Evolutionary conservation across 2,113 vertebrate species (phyloP), one percentile per base, ranked within the genome.

Genomic region (Pedionomus torquatus): DNA sequence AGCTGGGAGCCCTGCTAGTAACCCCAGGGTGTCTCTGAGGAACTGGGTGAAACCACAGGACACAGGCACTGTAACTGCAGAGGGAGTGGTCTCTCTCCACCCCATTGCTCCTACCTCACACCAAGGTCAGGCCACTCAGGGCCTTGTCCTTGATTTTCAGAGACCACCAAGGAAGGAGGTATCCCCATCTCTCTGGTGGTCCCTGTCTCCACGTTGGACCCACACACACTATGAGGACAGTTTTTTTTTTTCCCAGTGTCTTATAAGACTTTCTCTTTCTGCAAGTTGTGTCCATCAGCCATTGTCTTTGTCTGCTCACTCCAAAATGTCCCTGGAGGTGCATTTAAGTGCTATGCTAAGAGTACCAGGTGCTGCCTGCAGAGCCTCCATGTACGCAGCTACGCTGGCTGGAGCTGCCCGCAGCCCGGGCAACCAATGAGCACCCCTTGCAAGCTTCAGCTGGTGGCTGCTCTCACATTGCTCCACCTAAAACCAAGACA

Each of bases 401-500:
- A 19, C 18, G 54, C 51, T 71, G 44, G 41, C 20, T 49, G 48
- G 52, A 83, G 83, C 70, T 7, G 1, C 41, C 19, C 9, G 10
- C 3, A 1, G 70, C 31, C 11, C 72, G 17, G 41, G 70, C 39
- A 51, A 17, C 52, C 0, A 0, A 7, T 35, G n/a, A 83, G n/a
- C n/a, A 30, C 24, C 28, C 41, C 25, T 74, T 30, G 66, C 35
- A 82, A 57, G 39, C 33, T 93, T 85, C 75, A 31, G 44, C 81
- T 57, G 52, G 58, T 82, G 86, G 52, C 79, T 86, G 41, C n/a
- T 95, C 21, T 86, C 49, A 61, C 71, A 58, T 19, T 33, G 58
- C 86, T 74, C 63, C 65, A 69, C 63, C 86, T 90, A 83, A 96
- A 96, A 65, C 68, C 88, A 41, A 26, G n/a, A 57, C 17, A 43